Conservation (phyloP, 2,888 invertebrate species). For the Tiliacea citrago region DNA sequence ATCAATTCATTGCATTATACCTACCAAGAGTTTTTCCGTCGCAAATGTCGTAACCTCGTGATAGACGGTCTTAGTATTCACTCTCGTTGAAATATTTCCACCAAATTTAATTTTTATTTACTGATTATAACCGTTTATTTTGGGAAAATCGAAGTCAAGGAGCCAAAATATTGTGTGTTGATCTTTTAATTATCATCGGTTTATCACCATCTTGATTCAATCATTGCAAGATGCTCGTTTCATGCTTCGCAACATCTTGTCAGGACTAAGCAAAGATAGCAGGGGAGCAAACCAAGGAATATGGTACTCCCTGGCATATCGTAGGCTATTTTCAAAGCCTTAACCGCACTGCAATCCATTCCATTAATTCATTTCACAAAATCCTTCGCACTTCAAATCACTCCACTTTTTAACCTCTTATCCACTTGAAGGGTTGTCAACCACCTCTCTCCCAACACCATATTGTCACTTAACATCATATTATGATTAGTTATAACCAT, state of each 20-base stretch:
- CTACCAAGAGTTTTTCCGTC: not conserved
- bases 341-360: constrained; percentile 44
- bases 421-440: not conserved
- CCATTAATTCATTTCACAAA: not conserved
- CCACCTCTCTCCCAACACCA: not conserved
- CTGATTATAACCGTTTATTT: too few species aligned
- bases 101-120: too few species aligned
- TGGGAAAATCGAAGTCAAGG: too few species aligned
- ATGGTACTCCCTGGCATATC: not conserved
- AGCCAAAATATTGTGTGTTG: too few species aligned
- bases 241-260: not conserved
- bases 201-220: not conserved
- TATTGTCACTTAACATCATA: not conserved
- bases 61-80: too few species aligned
- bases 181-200: not conserved
- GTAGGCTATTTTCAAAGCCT: not conserved
- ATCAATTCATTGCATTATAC: not conserved
- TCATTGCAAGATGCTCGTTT: not conserved
- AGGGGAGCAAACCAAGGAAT: not conserved
- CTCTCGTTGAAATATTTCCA: not conserved
- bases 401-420: constrained; percentile 1
- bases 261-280: not conserved
- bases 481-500: not conserved
- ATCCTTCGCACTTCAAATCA: not conserved
- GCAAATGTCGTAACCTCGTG: not conserved